phyloP scores from a whole-genome alignment of 2,797 vertebrate species.

The Falco biarmicus region DNA sequence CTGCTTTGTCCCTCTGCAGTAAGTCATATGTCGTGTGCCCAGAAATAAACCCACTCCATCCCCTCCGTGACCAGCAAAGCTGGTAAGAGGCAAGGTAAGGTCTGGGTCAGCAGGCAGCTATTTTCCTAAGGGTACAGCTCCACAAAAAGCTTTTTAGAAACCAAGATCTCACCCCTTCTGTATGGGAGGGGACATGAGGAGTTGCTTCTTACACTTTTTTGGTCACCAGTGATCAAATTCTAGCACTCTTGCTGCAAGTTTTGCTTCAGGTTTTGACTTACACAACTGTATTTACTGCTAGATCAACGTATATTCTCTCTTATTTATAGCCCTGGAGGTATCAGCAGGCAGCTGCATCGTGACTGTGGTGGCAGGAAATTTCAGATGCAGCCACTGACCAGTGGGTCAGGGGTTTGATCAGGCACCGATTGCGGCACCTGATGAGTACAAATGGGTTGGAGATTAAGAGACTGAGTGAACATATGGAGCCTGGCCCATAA shows the following conservation, averaged over 20 bases:
- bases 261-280: neutral
- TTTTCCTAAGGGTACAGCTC: neutral
- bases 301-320: neutral
- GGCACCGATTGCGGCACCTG: neutral
- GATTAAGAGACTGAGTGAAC: neutral
- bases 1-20: neutral
- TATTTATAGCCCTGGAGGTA: neutral
- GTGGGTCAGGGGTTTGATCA: neutral
- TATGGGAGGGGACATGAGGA: neutral
- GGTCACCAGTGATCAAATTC: neutral
- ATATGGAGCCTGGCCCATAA: neutral
- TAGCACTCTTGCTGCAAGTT: neutral
- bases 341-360: neutral
- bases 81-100: neutral
- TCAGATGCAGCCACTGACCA: neutral
- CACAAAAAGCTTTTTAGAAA: neutral
- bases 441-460: neutral
- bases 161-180: neutral
- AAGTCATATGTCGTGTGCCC: accelerated
- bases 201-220: neutral
- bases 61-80: accelerated
- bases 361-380: neutral
- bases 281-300: neutral
- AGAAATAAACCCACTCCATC: neutral
- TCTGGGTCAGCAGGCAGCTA: neutral